Conservation (phyloP, 1,140 invertebrate genomes). For the Meloidogyne chitwoodi region DNA sequence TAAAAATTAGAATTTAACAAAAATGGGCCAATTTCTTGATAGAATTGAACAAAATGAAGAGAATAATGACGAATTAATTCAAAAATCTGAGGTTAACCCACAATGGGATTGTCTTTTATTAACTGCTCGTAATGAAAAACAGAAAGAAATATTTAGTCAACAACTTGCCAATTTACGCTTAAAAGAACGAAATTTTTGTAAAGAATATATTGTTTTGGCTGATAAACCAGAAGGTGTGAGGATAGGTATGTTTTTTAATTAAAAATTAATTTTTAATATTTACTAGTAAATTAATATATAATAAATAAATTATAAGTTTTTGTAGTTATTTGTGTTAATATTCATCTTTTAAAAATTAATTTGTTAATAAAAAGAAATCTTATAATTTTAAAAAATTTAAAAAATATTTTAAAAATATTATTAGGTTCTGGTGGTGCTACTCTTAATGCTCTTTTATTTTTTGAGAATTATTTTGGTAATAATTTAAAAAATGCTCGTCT, state of each 20-base stretch:
- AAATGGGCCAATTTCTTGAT: neutral
- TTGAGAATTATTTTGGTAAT: neutral
- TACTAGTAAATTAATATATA: too few relatives aligned
- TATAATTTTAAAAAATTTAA: neutral
- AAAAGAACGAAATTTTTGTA: slow-evolving; percentile 8
- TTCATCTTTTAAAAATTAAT: too few relatives aligned
- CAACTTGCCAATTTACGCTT: slow-evolving; percentile 4
- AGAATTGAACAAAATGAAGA: neutral
- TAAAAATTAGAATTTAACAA: neutral
- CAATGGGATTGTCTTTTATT: slow-evolving; percentile 6
- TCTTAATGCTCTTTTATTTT: neutral
- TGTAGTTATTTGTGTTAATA: too few relatives aligned
- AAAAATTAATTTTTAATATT: neutral
- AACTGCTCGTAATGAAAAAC: slow-evolving; percentile 8
- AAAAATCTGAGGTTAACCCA: neutral
- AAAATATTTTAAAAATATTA: neutral
- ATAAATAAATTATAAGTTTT: too few relatives aligned
- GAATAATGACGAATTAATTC: neutral
- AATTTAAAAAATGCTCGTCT: neutral
- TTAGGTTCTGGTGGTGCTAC: slow-evolving; percentile 20
- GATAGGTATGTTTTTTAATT: neutral
- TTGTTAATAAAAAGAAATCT: too few relatives aligned
- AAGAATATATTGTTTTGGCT: slow-evolving; percentile 6
- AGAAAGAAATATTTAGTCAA: neutral
- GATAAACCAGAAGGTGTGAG: neutral